Base-by-base conservation (phyloP, 2,797 vertebrate genomes). In the Calcarius lapponicus region DNA sequence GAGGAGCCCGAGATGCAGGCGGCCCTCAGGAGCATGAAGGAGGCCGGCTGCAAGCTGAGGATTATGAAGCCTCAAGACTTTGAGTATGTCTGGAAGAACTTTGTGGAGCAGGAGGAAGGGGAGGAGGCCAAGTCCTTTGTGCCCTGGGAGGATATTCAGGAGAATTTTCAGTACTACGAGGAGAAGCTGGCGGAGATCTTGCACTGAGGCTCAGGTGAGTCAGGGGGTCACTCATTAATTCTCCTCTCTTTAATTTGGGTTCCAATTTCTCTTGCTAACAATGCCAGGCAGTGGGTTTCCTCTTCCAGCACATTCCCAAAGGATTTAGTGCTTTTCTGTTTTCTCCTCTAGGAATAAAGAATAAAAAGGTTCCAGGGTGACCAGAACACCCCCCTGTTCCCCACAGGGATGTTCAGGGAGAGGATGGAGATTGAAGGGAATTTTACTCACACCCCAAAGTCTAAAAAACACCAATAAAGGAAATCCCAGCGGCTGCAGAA, bases 1-100 rank as follows among this genome's bases (percentile, higher is more conserved):
- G 99, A 99, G 84, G 99, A 99, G 56, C 96, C 98, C 1, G 99
- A 99, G 82, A 98, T 99, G 87, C 99, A 98, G 95, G 97, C 93
- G 0, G 98, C 98, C 2, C 97, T 99, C 43, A 98, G 95, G 91
- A 96, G 95, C n/a, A 93, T 99, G 75, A 98, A 97, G 20, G 95
- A 97, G 29, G 98, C 98, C 0, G 99, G 99, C 85, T 99, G 99
- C 95, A 98, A 98, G 74, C 96, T 99, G 78, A 98, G 98, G 82
- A 97, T 99, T 96, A 99, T 99, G 99, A 99, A 99, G 97, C 98
- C 98, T 78, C 97, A 99, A 95, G 99, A 99, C 97, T 99, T 99
- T 98, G 98, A 98, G 88, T 99, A 99, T 84, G 97, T 98, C 51
- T 99, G 99, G 99, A 98, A 99, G 96, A 99, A 99, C 48, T 99